Evolutionary conservation across 2,797 vertebrate species (phyloP).

Genomic region (Takifugu rubripes): DNA sequence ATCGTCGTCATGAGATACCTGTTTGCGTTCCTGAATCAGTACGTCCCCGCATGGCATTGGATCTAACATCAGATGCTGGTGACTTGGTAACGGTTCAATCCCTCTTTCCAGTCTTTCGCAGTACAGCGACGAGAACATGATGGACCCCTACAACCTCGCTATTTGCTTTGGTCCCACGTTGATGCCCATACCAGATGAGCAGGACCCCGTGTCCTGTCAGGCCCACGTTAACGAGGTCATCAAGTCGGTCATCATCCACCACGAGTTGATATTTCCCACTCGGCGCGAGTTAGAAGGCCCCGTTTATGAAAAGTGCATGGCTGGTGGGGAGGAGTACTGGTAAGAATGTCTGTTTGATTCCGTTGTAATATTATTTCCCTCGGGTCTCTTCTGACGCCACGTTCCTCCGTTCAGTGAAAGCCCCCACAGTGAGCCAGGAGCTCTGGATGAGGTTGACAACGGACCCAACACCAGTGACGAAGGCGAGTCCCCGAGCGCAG

Average conservation of each 20-base stretch:
- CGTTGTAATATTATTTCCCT: neutral
- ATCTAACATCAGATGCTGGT: neutral
- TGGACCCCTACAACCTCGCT: conserved; percentile 98
- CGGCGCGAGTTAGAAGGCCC: conserved; percentile 91
- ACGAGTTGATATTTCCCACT: conserved; percentile 92
- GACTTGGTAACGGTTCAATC: conserved; percentile 3
- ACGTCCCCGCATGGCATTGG: conserved; percentile 58
- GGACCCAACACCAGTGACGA: conserved; percentile 93
- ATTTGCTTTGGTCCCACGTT: conserved; percentile 98
- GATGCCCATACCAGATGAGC: conserved; percentile 96
- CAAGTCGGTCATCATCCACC: conserved; percentile 93
- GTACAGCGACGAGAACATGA: conserved; percentile 99
- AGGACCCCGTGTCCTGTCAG: conserved; percentile 95
- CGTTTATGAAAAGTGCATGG: conserved; percentile 98
- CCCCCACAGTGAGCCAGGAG: conserved; percentile 91
- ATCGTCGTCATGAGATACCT: conserved; percentile 98
- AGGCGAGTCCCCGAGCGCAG: conserved; percentile 70
- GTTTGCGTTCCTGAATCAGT: conserved; percentile 98
- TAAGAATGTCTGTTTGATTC: conserved; percentile 61
- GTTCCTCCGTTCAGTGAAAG: conserved; percentile 76
- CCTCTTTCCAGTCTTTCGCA: conserved; percentile 84
- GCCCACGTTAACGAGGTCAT: conserved; percentile 99
- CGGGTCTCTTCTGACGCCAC: neutral
- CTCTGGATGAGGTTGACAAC: conserved; percentile 90
- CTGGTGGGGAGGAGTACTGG: conserved; percentile 97